Evolutionary conservation across 2,113 vertebrate genomes (phyloP).

Genomic region (Gorilla gorilla): DNA sequence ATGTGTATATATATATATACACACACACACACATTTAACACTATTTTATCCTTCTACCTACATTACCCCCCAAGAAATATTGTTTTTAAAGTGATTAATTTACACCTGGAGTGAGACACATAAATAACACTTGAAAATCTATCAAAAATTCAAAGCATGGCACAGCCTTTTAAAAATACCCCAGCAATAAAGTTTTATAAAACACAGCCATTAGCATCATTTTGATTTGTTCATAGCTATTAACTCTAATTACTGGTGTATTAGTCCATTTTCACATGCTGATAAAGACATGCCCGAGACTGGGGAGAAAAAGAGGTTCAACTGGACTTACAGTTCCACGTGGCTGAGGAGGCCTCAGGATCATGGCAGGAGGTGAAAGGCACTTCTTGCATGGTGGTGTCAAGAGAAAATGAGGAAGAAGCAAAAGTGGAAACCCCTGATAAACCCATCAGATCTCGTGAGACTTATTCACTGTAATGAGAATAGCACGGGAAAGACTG

Average conservation of each 20-base stretch:
- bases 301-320: no score
- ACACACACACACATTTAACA: neutral
- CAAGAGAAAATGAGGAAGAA: no score
- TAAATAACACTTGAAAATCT: neutral
- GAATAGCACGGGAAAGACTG: no score
- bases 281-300: no score
- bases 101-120: neutral
- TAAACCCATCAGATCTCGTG: no score
- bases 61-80: neutral
- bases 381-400: neutral
- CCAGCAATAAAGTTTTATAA: neutral
- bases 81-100: neutral
- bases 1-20: neutral
- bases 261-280: no score
- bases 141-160: conserved; percentile 12
- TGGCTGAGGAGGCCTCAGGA: no score
- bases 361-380: no score
- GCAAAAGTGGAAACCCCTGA: no score
- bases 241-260: neutral
- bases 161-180: neutral
- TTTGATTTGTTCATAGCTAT: neutral
- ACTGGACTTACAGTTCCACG: no score
- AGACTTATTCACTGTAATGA: no score
- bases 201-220: neutral
- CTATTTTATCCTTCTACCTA: neutral